Conservation (phyloP, 2,888 invertebrate genomes). For the Saturnia japonica region DNA sequence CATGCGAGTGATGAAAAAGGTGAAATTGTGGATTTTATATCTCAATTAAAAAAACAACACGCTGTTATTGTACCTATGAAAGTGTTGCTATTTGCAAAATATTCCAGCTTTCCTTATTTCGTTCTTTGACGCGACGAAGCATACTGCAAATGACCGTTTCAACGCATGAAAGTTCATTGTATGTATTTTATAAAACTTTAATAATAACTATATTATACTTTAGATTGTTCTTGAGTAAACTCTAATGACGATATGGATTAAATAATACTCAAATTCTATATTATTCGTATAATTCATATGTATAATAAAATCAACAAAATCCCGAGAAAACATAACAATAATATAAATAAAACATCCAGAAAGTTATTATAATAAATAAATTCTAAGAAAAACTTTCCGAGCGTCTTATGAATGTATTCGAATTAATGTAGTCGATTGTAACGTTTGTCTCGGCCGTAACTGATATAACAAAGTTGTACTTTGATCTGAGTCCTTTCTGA, state of each 20-base stretch:
- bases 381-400: slow-evolving; percentile 8
- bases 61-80: too few species aligned
- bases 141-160: too few species aligned
- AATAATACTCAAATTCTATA: neutral
- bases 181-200: neutral
- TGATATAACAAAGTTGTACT: slow-evolving; percentile 40
- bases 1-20: too few species aligned
- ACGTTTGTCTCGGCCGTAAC: slow-evolving; percentile 33
- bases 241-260: neutral
- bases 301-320: neutral
- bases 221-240: neutral
- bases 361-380: slow-evolving; percentile 2
- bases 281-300: neutral
- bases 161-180: too few species aligned
- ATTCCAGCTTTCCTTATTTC: too few species aligned
- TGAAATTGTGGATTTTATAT: too few species aligned
- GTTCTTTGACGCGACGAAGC: too few species aligned
- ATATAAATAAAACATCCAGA: neutral
- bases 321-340: neutral
- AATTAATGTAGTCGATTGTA: slow-evolving; percentile 30
- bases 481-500: slow-evolving; percentile 40
- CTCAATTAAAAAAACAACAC: too few species aligned
- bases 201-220: neutral
- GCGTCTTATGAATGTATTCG: slow-evolving; percentile 23
- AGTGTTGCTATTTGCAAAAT: too few species aligned